A percentile compares a stretch with the other conserved stretches of the same genome.
Conservation (phyloP, 2,113 vertebrate species). For the Dryoscopus gambensis region DNA sequence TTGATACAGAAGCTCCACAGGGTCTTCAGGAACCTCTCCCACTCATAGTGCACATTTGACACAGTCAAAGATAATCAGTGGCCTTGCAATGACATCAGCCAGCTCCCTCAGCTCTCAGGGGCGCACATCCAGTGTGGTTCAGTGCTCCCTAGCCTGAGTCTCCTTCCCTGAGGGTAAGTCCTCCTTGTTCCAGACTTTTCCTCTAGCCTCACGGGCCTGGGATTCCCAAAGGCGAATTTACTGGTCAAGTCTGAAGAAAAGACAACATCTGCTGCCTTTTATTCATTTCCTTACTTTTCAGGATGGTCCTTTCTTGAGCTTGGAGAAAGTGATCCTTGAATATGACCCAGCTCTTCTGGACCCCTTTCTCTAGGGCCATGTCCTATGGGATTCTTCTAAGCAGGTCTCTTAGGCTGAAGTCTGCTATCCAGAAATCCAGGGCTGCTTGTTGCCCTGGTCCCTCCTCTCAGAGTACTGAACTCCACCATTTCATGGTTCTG, state of each 20-base stretch:
- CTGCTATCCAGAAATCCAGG: not conserved
- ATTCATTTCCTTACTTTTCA: not conserved
- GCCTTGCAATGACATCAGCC: not conserved
- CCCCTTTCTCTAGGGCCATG: not conserved
- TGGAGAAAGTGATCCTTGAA: not conserved
- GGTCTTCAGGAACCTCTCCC: not conserved
- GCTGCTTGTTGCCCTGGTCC: not conserved
- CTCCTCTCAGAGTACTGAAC: not conserved
- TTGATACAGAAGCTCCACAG: not conserved
- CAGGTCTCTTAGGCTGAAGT: not conserved
- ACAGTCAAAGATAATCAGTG: not conserved
- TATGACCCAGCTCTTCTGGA: not conserved
- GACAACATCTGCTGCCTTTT: not conserved
- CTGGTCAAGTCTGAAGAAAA: not conserved
- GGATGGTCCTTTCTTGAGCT: not conserved
- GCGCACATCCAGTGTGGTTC: not conserved
- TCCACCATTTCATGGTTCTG: not conserved
- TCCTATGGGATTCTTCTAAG: not conserved
- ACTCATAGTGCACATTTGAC: not conserved
- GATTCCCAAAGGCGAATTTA: not conserved
- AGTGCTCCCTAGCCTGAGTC: not conserved
- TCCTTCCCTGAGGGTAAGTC: not conserved
- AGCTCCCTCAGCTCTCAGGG: not conserved
- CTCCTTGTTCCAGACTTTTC: not conserved
- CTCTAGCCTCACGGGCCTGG: not conserved